Conservation (phyloP, 2,888 invertebrate genomes). For the Euplagia quadripunctaria region DNA sequence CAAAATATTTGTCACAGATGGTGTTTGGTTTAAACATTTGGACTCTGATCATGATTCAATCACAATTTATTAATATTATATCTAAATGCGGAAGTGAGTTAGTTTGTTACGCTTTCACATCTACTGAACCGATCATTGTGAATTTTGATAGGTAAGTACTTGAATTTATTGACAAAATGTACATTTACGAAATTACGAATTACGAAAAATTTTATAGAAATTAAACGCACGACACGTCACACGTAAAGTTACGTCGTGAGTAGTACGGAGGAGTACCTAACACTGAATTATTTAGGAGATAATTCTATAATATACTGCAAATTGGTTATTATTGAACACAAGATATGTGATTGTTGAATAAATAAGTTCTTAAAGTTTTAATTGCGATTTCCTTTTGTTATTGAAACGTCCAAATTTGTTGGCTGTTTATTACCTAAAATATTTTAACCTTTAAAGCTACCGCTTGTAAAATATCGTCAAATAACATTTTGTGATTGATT, state of each 20-base stretch:
- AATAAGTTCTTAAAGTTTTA: constrained; percentile 2
- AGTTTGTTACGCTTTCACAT: not conserved
- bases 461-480: not conserved
- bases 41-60: too few species aligned
- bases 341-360: not conserved
- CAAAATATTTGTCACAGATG: too few species aligned
- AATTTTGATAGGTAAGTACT: not conserved
- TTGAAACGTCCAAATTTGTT: not conserved
- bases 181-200: not conserved
- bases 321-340: not conserved
- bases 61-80: too few species aligned
- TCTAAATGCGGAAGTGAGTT: not conserved
- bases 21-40: too few species aligned
- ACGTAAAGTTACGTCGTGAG: not conserved
- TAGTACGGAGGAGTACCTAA: too few species aligned
- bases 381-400: not conserved
- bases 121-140: not conserved
- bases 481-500: not conserved
- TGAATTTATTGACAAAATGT: not conserved
- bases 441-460: not conserved
- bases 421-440: not conserved
- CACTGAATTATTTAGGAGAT: not conserved
- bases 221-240: not conserved
- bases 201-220: too few species aligned
- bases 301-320: not conserved